phyloP scores from a whole-genome alignment of 2,888 invertebrate genomes.

The Nipponacmea schrenckii region DNA sequence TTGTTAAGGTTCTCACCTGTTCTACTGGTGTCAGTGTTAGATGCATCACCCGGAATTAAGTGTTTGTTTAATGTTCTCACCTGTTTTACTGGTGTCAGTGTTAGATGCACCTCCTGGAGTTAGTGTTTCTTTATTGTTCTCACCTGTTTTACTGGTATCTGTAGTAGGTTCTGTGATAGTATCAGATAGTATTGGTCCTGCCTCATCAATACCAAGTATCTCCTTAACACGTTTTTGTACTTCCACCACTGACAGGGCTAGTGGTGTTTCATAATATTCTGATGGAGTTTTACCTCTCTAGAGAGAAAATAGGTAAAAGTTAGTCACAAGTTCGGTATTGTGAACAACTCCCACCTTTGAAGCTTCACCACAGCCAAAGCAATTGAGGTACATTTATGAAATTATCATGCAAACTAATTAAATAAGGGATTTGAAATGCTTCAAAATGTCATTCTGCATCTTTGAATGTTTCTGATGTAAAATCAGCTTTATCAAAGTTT shows the following conservation, averaged over 20 bases:
- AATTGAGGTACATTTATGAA: too few species aligned
- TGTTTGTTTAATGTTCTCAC: not conserved
- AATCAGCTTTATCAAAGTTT: too few species aligned
- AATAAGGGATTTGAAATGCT: too few species aligned
- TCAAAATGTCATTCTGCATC: too few species aligned
- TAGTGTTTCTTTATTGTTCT: not conserved
- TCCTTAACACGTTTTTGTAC: slow-evolving; percentile 31
- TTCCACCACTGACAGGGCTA: slow-evolving; percentile 31
- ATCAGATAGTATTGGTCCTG: slow-evolving; percentile 17
- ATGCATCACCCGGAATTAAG: too few species aligned
- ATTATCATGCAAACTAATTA: too few species aligned
- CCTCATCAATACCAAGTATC: slow-evolving; percentile 12
- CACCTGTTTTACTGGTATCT: not conserved
- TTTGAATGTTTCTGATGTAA: too few species aligned
- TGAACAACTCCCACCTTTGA: too few species aligned
- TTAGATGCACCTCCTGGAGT: too few species aligned
- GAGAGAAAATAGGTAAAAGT: not conserved
- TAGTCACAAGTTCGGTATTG: too few species aligned
- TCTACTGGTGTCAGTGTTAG: not conserved
- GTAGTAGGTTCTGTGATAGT: slow-evolving; percentile 7
- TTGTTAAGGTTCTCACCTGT: not conserved
- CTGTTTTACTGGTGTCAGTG: not conserved
- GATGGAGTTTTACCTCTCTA: slow-evolving; percentile 45
- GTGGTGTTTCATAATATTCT: slow-evolving; percentile 44
- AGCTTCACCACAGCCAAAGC: too few species aligned